Evolutionary conservation across 2,113 vertebrate genomes (phyloP), one percentile per base, ranked within the genome.

Genomic region (Gallinago media): DNA sequence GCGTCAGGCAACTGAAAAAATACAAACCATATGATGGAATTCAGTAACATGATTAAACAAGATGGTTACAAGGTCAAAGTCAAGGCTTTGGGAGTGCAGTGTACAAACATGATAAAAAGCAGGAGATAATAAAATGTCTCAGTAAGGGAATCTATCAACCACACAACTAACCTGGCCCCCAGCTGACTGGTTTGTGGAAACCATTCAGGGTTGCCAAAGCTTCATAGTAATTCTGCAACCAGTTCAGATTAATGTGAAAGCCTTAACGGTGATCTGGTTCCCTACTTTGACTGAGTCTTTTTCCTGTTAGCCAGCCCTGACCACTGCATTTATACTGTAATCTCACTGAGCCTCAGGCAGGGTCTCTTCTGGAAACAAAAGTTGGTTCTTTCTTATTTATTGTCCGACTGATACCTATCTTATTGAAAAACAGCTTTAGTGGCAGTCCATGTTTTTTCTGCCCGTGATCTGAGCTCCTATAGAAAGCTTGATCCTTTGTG

Each of bases 271-370:
- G 12, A 4, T 15, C 25, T 15, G 4, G 5, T 22, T 92, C 22
- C 8, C 3, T 59, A 25, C 4, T 73, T 25, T 70, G 1, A 31
- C 34, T 77, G 32, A 38, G 4, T 85, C 7, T 36, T 66, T 15
- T 62, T 58, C 27, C 36, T 49, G 11, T 50, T 27, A 54, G 27
- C 44, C 23, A 59, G 13, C 6, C 25, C 23, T 36, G 46, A 47
- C 15, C 20, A 26, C 27, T 34, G 7, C 12, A 38, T 55, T 50
- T 47, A 14, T 40, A 17, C 34, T 22, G 12, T 23, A 56, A 61
- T 38, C 3, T 80, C 0, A 0, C 23, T 40, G 15, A 67, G 12
- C 15, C 12, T 92, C 38, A 72, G 9, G n/a, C 38, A 72, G 12
- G 2, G 15, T 76, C 12, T 32, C 11, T 11, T 68, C 38, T 88